Conservation (phyloP, 2,888 invertebrate genomes). For the Rhagonycha fulva region DNA sequence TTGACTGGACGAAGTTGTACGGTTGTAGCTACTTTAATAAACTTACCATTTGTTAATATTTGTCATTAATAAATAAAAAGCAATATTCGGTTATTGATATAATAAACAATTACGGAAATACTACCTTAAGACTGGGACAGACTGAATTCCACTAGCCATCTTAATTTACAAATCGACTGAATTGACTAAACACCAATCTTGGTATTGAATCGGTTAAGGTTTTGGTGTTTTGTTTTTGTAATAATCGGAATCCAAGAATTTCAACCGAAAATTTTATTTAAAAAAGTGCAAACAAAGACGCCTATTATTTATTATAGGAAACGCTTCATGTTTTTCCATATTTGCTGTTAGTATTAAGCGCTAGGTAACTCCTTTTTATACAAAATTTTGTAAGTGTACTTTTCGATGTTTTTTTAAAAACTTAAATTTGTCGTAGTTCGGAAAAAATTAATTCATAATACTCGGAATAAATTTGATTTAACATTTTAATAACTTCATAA, state of each 20-base stretch:
- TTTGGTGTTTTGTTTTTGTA: constrained; percentile 31
- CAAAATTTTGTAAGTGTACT: neutral
- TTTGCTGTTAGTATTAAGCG: neutral
- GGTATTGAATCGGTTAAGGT: constrained; percentile 32
- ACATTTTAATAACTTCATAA: constrained; percentile 31
- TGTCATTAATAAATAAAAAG: constrained; percentile 29
- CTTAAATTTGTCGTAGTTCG: neutral
- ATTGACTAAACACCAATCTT: constrained; percentile 33
- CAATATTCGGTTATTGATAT: constrained; percentile 42
- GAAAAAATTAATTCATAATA: neutral
- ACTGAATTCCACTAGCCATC: constrained; percentile 50
- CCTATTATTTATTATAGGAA: neutral
- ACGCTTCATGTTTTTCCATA: neutral
- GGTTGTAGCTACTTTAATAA: neutral
- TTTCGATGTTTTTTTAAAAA: neutral
- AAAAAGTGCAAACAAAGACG: neutral
- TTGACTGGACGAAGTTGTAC: neutral
- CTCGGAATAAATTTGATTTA: neutral
- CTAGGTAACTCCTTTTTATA: neutral
- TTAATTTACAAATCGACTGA: constrained; percentile 23
- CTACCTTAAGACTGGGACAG: constrained; percentile 50
- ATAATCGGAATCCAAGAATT: neutral
- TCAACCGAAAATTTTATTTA: neutral
- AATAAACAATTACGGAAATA: constrained; percentile 17
- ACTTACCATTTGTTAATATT: neutral